A percentile compares a stretch with the other conserved stretches of the same genome.
Evolutionary conservation across 1,140 invertebrate genomes (phyloP).

Genomic region (Ganaspis sp.): DNA sequence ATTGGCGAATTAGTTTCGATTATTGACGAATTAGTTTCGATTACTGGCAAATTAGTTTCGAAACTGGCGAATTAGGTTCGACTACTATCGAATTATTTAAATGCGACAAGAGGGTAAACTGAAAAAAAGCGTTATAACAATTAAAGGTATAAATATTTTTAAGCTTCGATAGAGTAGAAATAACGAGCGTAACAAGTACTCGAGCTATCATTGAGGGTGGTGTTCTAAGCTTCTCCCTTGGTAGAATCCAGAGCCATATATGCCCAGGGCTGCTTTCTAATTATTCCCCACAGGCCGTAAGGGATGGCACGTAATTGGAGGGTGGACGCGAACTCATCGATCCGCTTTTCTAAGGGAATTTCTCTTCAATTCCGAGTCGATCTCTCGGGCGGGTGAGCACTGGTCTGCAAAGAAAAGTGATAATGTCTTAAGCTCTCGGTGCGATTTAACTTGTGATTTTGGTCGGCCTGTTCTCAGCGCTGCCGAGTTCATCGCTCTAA

Average conservation of each 20-base stretch:
- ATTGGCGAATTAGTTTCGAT: too few species aligned
- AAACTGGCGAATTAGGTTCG: too few species aligned
- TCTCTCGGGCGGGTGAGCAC: conserved; percentile 58
- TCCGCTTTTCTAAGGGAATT: conserved; percentile 65
- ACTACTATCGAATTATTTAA: too few species aligned
- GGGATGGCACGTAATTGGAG: conserved; percentile 73
- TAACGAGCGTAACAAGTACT: conserved; percentile 28
- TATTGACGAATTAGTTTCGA: too few species aligned
- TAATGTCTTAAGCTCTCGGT: conserved; percentile 74
- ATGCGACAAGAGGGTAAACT: too few species aligned
- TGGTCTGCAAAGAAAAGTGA: conserved; percentile 72
- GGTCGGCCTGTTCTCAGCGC: conserved; percentile 55
- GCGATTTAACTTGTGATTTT: conserved; percentile 75
- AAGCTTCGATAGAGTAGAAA: conserved; percentile 11
- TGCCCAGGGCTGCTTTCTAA: conserved; percentile 71
- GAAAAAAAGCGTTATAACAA: background rate
- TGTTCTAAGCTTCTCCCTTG: conserved; percentile 45
- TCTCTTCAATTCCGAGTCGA: conserved; percentile 55
- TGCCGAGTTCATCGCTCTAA: conserved; percentile 67
- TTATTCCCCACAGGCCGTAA: conserved; percentile 73
- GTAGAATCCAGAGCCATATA: conserved; percentile 56
- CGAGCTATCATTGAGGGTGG: conserved; percentile 10
- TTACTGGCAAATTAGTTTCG: too few species aligned
- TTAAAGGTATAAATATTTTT: conserved; percentile 28
- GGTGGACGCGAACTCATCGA: conserved; percentile 71